These are phyloP conservation scores for Dione vanillae DNA, from an alignment of 2,888 invertebrate species.

Conservation along the genomic window DNA sequence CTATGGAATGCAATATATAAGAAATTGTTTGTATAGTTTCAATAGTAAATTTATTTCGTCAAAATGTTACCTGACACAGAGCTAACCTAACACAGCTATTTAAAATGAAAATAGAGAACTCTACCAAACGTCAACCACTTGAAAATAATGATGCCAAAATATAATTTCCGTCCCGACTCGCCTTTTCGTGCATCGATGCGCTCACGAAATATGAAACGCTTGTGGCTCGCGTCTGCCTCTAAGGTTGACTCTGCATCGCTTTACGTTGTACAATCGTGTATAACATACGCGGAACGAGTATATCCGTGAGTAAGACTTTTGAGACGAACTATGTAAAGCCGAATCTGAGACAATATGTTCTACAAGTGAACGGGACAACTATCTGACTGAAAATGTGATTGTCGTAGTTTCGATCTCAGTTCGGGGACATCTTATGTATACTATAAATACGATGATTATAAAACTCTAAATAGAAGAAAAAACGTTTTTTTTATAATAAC, in stretches of 20 bases:
- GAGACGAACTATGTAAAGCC: constrained; percentile 21
- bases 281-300: neutral
- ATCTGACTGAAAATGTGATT: no score
- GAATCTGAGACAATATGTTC: constrained; percentile 12
- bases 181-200: constrained; percentile 42
- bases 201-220: constrained; percentile 48
- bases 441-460: no score
- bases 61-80: constrained; percentile 19
- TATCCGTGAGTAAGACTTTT: constrained; percentile 23
- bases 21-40: constrained; percentile 12
- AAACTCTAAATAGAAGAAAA: no score
- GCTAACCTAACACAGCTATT: constrained; percentile 16
- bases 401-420: no score
- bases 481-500: no score
- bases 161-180: constrained; percentile 59
- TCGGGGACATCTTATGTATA: no score
- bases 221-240: constrained; percentile 34
- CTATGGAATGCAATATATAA: neutral
- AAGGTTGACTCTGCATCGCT: constrained; percentile 26
- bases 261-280: constrained; percentile 18
- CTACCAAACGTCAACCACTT: constrained; percentile 55
- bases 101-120: constrained; percentile 30
- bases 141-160: constrained; percentile 75
- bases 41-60: constrained; percentile 22
- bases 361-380: no score